A percentile compares a stretch with the other conserved stretches of the same genome.
These are phyloP conservation scores for Parthenolecanium corni DNA, from an alignment of 2,888 invertebrate species.

Conservation along the genomic window DNA sequence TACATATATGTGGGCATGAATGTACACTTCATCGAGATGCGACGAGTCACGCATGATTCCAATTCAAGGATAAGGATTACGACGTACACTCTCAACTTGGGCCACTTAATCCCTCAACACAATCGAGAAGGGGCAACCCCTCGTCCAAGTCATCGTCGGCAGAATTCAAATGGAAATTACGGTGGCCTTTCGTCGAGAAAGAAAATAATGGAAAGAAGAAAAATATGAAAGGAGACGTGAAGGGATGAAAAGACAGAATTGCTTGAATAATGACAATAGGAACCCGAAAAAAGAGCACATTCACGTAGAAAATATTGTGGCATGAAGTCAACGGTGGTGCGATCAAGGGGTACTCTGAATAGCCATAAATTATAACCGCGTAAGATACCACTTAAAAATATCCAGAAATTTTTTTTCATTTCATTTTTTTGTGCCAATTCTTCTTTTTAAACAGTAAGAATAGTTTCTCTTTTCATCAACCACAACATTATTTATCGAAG, in stretches of 20 bases:
- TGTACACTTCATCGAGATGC: background rate
- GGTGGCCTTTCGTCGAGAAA: background rate
- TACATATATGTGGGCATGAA: too few relatives aligned
- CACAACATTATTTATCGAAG: too few relatives aligned
- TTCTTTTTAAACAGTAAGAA: background rate
- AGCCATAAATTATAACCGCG: conserved; percentile 23
- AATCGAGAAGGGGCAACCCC: background rate
- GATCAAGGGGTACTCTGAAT: conserved; percentile 19
- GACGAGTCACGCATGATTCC: conserved; percentile 16
- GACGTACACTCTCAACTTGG: background rate
- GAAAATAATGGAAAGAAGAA: background rate
- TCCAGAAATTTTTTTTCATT: background rate
- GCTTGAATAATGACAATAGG: conserved; percentile 19
- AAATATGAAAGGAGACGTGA: too few relatives aligned
- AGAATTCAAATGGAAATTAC: conserved; percentile 22
- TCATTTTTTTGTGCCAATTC: conserved; percentile 4
- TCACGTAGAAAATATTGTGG: conserved; percentile 23
- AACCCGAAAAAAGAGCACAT: conserved; percentile 4
- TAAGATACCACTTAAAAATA: conserved; percentile 14
- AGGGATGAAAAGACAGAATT: too few relatives aligned
- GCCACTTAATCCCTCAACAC: conserved; percentile 17
- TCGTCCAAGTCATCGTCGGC: background rate
- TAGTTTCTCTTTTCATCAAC: too few relatives aligned
- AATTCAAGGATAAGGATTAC: conserved; percentile 23
- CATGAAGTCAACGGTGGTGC: conserved; percentile 11